Evolutionary conservation across 2,113 vertebrate genomes (phyloP), one percentile per base, ranked within the genome.

Genomic region (Rallus limicola): DNA sequence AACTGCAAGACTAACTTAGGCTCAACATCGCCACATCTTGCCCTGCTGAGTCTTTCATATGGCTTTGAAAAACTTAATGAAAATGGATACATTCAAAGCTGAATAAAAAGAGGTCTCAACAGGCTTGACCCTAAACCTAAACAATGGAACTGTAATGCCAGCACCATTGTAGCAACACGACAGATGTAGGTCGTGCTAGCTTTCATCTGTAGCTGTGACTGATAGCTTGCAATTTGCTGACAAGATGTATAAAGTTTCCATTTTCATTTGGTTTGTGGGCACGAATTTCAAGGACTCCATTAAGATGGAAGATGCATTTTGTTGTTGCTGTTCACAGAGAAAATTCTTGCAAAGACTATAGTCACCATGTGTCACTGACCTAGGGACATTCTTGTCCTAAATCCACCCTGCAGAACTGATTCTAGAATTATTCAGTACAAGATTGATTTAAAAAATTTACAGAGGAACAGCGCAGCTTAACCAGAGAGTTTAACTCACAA

Each of bases 31-130:
- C 42, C 89, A 87, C 65, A 53, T 67, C 74, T 89, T 87, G 78
- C 82, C 93, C 86, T 75, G 77, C 86, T 90, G 89, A 93, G 86
- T 86, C 95, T 96, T 97, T 96, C 92, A 94, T 64, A 75, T 10
- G 36, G 34, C 93, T 97, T 90, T 96, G 83, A 97, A 96, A 97
- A 95, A 80, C 92, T 88, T 96, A 58, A 92, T 69, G 62, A 93
- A 98, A 97, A 97, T 88, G 96, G 94, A 97, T 95, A 97, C 93
- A 91, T 96, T 97, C 69, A 91, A 67, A 92, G 82, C 84, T 86
- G 59, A 95, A 95, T 81, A 80, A 96, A 93, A 93, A 94, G 90
- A 94, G 94, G 94, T 93, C 94, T 90, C 92, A 78, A 85, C 55
- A 95, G 83, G 94, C 81, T 88, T 96, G 96, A 97, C 93, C 95